Conservation (phyloP, 2,888 invertebrate species). For the Drosophila kambysellisi region DNA sequence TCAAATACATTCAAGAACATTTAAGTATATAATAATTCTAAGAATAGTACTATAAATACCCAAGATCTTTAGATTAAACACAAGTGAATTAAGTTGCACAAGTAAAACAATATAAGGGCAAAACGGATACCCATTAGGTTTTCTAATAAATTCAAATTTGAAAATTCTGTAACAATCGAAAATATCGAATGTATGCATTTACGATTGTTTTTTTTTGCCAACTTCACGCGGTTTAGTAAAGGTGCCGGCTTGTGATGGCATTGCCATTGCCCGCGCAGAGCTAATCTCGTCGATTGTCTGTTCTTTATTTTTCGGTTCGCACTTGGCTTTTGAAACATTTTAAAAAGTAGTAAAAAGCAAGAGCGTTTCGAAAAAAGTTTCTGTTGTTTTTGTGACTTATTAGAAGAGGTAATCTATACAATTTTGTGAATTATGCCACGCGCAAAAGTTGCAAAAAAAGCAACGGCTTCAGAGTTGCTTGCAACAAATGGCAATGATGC, state of each 20-base stretch:
- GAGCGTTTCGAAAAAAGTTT: background rate
- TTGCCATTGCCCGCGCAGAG: constrained; percentile 55
- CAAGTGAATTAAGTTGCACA: background rate
- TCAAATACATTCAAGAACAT: background rate
- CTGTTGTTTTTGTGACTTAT: background rate
- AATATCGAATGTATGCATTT: constrained; percentile 20
- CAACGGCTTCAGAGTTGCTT: constrained; percentile 32
- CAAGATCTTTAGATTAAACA: background rate
- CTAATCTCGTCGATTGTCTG: constrained; percentile 15
- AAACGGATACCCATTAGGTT: background rate
- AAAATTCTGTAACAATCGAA: constrained; percentile 10
- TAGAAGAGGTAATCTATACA: background rate
- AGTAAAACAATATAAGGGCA: background rate
- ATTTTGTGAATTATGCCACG: constrained; percentile 66
- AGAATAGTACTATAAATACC: background rate
- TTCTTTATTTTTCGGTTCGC: constrained; percentile 1
- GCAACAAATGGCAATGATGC: constrained; percentile 50
- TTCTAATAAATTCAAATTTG: background rate
- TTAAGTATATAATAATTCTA: background rate
- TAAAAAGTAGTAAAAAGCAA: constrained; percentile 4
- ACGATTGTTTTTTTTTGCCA: constrained; percentile 9
- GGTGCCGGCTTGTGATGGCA: constrained; percentile 41
- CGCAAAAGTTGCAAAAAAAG: constrained; percentile 58
- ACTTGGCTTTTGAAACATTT: constrained; percentile 5
- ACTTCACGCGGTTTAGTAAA: constrained; percentile 31